Conservation (phyloP, 1,140 invertebrate species). For the Macrobrachium nipponense region DNA sequence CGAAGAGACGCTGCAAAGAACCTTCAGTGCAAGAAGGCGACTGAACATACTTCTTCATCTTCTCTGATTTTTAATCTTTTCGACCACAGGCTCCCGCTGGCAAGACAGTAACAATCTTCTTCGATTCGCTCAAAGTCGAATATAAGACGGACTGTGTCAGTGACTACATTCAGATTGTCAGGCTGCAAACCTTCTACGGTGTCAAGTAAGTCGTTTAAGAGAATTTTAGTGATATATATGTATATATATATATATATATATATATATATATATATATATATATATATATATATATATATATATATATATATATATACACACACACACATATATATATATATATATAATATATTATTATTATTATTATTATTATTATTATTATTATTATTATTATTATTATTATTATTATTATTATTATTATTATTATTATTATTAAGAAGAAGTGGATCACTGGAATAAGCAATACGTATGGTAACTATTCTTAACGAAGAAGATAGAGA, state of each 20-base stretch:
- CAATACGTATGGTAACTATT: no score
- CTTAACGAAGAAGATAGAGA: no score
- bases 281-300: not conserved
- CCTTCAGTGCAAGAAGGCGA: no score
- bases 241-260: not conserved
- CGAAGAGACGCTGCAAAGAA: no score
- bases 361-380: not conserved
- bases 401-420: not conserved
- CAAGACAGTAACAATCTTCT: slow-evolving; percentile 2
- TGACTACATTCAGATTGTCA: slow-evolving; percentile 22
- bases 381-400: not conserved
- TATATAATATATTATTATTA: not conserved
- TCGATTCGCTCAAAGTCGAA: slow-evolving; percentile 39
- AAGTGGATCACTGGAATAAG: no score
- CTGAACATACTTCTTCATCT: not conserved
- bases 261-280: not conserved
- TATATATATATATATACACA: not conserved
- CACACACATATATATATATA: not conserved
- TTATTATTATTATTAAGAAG: not conserved
- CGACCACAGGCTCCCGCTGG: slow-evolving; percentile 23
- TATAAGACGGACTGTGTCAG: slow-evolving; percentile 21
- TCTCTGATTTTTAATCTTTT: not conserved
- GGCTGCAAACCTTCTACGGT: not conserved
- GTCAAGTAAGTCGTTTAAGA: slow-evolving; percentile 32
- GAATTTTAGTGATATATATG: not conserved